phyloP scores from a whole-genome alignment of 2,113 vertebrate genomes.

The Atherinomorus stipes region DNA sequence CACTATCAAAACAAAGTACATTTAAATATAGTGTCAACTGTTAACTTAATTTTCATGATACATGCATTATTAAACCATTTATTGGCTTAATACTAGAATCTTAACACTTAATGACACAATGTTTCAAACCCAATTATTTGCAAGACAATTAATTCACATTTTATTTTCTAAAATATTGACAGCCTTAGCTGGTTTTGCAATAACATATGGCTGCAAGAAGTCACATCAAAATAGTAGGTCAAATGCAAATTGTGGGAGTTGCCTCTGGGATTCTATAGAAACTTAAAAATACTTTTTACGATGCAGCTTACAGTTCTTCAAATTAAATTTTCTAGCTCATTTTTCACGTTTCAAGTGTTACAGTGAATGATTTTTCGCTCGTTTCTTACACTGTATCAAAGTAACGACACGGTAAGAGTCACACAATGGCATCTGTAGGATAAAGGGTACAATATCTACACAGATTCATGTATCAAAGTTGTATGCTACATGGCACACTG shows the following conservation, averaged over 20 bases:
- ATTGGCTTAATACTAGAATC: no score
- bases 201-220: conserved; percentile 5
- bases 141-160: no score
- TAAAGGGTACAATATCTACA: not conserved
- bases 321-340: not conserved
- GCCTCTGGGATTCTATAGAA: not conserved
- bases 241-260: not conserved
- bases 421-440: not conserved
- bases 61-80: no score
- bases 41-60: no score
- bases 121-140: not conserved
- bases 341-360: not conserved
- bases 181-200: conserved; percentile 10
- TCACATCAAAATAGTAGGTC: not conserved
- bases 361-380: not conserved
- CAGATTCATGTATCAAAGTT: not conserved
- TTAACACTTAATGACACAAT: no score
- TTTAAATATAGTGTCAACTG: no score
- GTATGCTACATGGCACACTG: not conserved
- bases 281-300: not conserved
- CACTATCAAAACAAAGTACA: no score
- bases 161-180: no score
- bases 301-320: not conserved
- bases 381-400: not conserved
- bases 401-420: not conserved